These are phyloP conservation scores for Drosophila kokeensis DNA, from an alignment of 2,888 invertebrate species.

Conservation along the genomic window DNA sequence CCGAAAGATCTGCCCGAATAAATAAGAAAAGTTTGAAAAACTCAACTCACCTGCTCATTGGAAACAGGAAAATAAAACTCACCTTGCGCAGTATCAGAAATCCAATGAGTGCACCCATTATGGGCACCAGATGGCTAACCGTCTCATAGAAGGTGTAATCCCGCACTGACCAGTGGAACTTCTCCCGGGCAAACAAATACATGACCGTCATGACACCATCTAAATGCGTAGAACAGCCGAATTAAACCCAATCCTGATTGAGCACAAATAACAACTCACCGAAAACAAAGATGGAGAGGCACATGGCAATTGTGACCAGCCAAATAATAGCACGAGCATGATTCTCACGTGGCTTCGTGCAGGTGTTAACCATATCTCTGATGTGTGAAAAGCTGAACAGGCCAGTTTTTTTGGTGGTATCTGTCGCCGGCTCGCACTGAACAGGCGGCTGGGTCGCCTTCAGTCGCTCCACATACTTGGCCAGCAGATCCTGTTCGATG, in stretches of 20 bases:
- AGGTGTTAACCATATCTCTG: constrained; percentile 82
- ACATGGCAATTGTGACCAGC: constrained; percentile 81
- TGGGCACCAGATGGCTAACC: constrained; percentile 86
- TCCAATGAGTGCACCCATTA: constrained; percentile 87
- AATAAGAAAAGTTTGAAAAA: background rate
- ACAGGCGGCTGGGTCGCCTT: constrained; percentile 23
- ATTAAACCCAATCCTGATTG: background rate
- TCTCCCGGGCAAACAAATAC: constrained; percentile 88
- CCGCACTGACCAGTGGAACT: constrained; percentile 89
- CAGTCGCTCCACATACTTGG: constrained; percentile 70
- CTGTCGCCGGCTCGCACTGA: constrained; percentile 4
- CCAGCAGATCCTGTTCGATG: constrained; percentile 56
- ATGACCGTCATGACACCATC: constrained; percentile 85
- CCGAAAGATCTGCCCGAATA: constrained; percentile 68
- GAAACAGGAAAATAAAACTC: background rate
- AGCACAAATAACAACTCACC: constrained; percentile 58
- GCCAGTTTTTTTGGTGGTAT: constrained; percentile 56
- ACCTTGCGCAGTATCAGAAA: constrained; percentile 87
- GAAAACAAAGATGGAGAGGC: constrained; percentile 81
- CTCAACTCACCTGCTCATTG: background rate
- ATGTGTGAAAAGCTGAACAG: constrained; percentile 78
- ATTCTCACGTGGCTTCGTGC: constrained; percentile 79
- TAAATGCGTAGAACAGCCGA: constrained; percentile 18
- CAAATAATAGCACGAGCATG: constrained; percentile 83
- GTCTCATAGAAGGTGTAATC: constrained; percentile 88